These are phyloP conservation scores for Tragelaphus eurycerus DNA, from an alignment of 2,797 vertebrate genomes.

Conservation along the genomic window DNA sequence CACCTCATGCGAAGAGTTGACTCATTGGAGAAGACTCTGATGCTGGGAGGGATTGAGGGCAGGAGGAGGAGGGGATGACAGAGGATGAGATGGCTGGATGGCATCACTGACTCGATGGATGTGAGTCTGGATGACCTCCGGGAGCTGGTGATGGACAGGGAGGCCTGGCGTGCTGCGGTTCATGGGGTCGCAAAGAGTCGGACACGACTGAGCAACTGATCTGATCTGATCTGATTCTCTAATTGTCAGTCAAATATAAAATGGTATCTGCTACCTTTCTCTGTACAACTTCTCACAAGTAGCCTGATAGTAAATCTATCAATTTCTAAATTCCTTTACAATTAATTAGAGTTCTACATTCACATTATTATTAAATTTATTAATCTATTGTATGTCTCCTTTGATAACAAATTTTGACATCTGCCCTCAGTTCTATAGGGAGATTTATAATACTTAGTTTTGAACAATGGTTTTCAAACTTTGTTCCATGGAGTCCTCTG, in stretches of 20 bases:
- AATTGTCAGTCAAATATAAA: not conserved
- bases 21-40: too few relatives aligned
- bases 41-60: too few relatives aligned
- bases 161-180: too few relatives aligned
- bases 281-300: not conserved
- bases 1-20: too few relatives aligned
- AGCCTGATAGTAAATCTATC: not conserved
- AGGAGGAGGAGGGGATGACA: too few relatives aligned
- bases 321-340: not conserved
- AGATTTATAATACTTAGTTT: not conserved
- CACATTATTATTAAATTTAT: not conserved
- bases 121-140: too few relatives aligned
- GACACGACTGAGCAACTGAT: too few relatives aligned
- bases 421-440: not conserved
- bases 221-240: not conserved
- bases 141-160: too few relatives aligned
- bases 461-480: not conserved
- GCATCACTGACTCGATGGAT: too few relatives aligned
- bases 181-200: too few relatives aligned
- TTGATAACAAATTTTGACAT: not conserved
- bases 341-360: not conserved
- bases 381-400: not conserved
- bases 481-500: not conserved
- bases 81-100: too few relatives aligned
- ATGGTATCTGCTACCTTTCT: not conserved